A percentile compares a stretch with the other conserved stretches of the same genome.
These are phyloP conservation scores for Burhinus bistriatus DNA, from an alignment of 2,113 vertebrate genomes.

Conservation along the genomic window DNA sequence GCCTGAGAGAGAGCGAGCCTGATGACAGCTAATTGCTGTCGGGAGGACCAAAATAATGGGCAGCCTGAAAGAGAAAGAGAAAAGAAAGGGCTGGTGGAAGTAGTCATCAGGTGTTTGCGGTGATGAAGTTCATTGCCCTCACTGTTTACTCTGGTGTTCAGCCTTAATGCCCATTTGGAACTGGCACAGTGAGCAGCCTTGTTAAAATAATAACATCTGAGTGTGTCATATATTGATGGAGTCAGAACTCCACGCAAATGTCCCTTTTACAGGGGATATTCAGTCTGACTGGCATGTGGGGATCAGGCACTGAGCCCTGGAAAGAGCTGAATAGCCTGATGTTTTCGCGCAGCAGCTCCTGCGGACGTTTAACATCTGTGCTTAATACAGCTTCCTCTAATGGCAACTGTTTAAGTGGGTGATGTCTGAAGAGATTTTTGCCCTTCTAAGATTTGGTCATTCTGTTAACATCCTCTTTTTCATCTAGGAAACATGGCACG, in stretches of 20 bases:
- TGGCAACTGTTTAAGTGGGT: not conserved
- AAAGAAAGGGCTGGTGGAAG: constrained; percentile 23
- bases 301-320: not conserved
- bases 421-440: not conserved
- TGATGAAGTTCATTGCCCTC: constrained; percentile 72
- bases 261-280: not conserved
- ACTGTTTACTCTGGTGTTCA: constrained; percentile 61
- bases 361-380: not conserved
- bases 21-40: constrained; percentile 63
- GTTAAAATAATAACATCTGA: constrained; percentile 67
- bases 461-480: not conserved
- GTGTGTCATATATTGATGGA: constrained; percentile 23
- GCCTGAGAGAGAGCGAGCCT: constrained; percentile 10
- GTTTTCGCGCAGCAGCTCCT: not conserved
- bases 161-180: constrained; percentile 64
- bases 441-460: not conserved
- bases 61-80: constrained; percentile 1
- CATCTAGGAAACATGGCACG: fast-evolving
- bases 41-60: constrained; percentile 53
- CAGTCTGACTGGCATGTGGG: not conserved
- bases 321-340: constrained; percentile 15
- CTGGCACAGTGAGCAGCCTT: constrained; percentile 32
- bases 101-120: constrained; percentile 70
- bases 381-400: not conserved
- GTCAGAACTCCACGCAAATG: constrained; percentile 29